These are phyloP conservation scores for Anisognathus igniventris DNA, from an alignment of 2,797 vertebrate species.

Conservation along the genomic window DNA sequence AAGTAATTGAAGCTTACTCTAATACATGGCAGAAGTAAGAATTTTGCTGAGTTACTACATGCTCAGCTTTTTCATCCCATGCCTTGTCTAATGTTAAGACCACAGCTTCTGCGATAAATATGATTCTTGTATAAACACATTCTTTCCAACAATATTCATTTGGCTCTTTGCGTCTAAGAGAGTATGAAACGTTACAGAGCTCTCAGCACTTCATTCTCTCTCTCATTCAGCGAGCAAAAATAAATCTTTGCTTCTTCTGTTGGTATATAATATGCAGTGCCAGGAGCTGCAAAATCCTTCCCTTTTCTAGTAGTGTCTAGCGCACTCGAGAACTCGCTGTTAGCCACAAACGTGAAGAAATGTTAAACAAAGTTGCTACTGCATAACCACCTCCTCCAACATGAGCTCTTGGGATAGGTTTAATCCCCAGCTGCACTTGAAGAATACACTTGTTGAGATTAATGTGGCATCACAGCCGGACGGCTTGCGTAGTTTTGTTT, in stretches of 20 bases:
- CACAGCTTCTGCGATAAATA: constrained; percentile 41
- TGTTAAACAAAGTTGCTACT: constrained; percentile 50
- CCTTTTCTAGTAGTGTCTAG: constrained; percentile 77
- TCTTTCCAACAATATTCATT: constrained; percentile 70
- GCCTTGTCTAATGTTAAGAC: constrained; percentile 4
- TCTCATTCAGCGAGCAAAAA: constrained; percentile 71
- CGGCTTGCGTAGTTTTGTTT: not conserved
- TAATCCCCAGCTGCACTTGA: constrained; percentile 12
- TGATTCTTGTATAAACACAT: constrained; percentile 68
- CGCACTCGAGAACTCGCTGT: not conserved
- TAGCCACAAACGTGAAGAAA: constrained; percentile 37
- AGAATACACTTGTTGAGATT: constrained; percentile 22
- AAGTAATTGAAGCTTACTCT: not conserved
- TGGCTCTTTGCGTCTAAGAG: constrained; percentile 32
- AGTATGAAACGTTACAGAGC: constrained; percentile 56
- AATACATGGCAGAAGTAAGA: not conserved
- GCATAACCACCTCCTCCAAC: constrained; percentile 28
- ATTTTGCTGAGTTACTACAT: constrained; percentile 61
- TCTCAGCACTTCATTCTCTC: constrained; percentile 54
- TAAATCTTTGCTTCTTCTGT: constrained; percentile 60
- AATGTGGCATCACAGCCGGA: not conserved
- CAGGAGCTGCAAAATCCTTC: constrained; percentile 72
- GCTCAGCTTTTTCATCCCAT: constrained; percentile 17
- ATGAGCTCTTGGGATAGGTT: not conserved
- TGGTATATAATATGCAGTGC: constrained; percentile 50